These are phyloP conservation scores for Busseola fusca DNA, from an alignment of 2,888 invertebrate genomes.

Conservation along the genomic window DNA sequence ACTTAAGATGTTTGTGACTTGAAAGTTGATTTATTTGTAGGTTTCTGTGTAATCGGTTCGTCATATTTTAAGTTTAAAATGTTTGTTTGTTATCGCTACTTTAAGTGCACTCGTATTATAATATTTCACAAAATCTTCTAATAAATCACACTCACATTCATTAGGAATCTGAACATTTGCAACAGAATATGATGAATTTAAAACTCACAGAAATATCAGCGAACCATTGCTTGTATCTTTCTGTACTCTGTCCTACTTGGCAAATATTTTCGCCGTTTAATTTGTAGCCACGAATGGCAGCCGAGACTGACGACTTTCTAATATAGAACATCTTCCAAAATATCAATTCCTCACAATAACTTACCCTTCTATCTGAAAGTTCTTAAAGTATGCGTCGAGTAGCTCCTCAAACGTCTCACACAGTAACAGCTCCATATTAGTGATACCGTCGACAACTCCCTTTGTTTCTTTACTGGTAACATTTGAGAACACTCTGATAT, in stretches of 20 bases:
- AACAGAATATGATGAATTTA: background rate
- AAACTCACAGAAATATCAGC: background rate
- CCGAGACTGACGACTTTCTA: background rate
- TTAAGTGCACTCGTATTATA: background rate
- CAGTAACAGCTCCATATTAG: constrained; percentile 96
- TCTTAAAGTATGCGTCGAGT: constrained; percentile 94
- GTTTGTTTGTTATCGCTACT: background rate
- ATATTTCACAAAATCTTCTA: background rate
- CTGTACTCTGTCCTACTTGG: too few relatives aligned
- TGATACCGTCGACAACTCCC: constrained; percentile 90
- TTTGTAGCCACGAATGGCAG: background rate
- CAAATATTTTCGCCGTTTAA: background rate
- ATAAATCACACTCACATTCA: constrained; percentile 4
- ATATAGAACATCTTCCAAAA: background rate
- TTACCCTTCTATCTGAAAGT: constrained; percentile 93
- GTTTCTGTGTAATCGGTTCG: background rate
- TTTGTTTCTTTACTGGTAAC: constrained; percentile 71
- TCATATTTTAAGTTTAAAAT: background rate
- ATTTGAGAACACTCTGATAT: constrained; percentile 83
- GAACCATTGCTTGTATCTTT: background rate
- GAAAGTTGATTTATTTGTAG: background rate
- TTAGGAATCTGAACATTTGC: background rate
- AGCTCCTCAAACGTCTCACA: constrained; percentile 95
- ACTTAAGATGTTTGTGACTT: background rate
- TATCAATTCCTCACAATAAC: background rate